phyloP scores from a whole-genome alignment of 2,888 invertebrate genomes.

The Drosophila nigritarsus region DNA sequence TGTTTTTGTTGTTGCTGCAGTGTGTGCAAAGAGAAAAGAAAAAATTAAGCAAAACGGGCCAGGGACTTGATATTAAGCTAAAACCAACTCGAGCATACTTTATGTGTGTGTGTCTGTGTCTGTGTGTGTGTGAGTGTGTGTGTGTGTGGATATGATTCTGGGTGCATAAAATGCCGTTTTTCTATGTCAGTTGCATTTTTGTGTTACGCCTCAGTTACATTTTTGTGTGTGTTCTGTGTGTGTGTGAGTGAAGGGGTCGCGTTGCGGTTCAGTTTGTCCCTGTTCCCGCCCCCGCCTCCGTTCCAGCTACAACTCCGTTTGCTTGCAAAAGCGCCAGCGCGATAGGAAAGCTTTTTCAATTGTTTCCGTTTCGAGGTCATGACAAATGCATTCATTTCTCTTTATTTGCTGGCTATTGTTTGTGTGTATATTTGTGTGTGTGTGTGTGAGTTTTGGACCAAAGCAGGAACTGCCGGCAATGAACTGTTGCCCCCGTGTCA shows the following conservation, averaged over 20 bases:
- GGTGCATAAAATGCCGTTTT: slow-evolving; percentile 68
- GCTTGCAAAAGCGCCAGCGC: slow-evolving; percentile 55
- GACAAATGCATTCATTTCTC: slow-evolving; percentile 79
- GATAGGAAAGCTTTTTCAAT: slow-evolving; percentile 80
- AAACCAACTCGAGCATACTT: slow-evolving; percentile 44
- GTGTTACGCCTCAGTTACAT: slow-evolving; percentile 68
- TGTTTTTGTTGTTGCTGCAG: slow-evolving; percentile 51
- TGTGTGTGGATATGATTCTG: slow-evolving; percentile 23
- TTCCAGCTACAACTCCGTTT: slow-evolving; percentile 1
- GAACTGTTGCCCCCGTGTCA: slow-evolving; percentile 60
- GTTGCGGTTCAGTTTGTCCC: slow-evolving; percentile 23
- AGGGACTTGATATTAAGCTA: slow-evolving; percentile 51
- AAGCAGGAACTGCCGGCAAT: slow-evolving; percentile 70
- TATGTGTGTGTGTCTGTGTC: slow-evolving; percentile 4
- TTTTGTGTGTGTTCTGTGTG: slow-evolving; percentile 30
- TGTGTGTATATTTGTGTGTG: not conserved
- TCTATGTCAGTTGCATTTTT: slow-evolving; percentile 79
- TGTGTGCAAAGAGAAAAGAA: slow-evolving; percentile 43
- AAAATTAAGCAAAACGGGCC: slow-evolving; percentile 41
- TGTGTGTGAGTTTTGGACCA: slow-evolving; percentile 53
- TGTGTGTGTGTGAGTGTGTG: not conserved
- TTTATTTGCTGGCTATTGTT: slow-evolving; percentile 47
- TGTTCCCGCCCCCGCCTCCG: not conserved
- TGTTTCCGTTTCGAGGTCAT: slow-evolving; percentile 80
- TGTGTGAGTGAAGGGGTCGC: slow-evolving; percentile 18